Percentiles rank a stretch among this genome's conserved stretches.
Conservation (phyloP, 2,888 invertebrate genomes). For the Nematopogon swammerdamellus region DNA sequence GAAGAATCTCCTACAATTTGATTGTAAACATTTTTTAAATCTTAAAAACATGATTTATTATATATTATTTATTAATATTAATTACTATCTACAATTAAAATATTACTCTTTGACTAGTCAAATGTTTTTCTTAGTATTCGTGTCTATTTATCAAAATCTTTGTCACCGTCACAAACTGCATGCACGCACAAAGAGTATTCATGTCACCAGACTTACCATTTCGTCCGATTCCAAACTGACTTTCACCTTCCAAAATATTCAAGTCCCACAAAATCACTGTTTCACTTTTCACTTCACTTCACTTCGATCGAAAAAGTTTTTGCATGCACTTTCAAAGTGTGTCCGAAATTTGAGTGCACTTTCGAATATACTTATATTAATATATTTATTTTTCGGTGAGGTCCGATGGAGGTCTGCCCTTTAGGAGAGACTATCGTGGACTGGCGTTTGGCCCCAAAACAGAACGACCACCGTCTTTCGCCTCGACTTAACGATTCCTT, state of each 20-base stretch:
- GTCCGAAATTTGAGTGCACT: background rate
- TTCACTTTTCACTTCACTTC: background rate
- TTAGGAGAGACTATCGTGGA: background rate
- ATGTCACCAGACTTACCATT: background rate
- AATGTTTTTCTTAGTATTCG: too few species aligned
- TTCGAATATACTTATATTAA: background rate
- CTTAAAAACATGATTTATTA: too few species aligned
- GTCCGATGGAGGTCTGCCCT: background rate
- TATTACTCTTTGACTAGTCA: too few species aligned
- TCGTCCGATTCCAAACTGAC: background rate
- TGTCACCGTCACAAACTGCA: too few species aligned
- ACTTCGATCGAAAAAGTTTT: background rate
- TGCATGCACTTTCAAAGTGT: background rate
- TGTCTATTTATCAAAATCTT: too few species aligned
- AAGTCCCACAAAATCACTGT: background rate
- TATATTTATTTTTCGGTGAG: background rate
- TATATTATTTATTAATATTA: too few species aligned
- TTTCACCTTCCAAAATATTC: background rate
- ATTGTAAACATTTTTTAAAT: too few species aligned
- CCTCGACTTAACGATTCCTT: background rate
- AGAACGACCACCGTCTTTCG: background rate
- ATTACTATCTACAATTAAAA: too few species aligned
- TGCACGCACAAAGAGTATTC: too few species aligned
- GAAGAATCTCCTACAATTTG: too few species aligned
- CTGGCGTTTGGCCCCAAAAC: background rate